Base-by-base conservation (phyloP, 2,113 vertebrate genomes). In the Propithecus coquereli region DNA sequence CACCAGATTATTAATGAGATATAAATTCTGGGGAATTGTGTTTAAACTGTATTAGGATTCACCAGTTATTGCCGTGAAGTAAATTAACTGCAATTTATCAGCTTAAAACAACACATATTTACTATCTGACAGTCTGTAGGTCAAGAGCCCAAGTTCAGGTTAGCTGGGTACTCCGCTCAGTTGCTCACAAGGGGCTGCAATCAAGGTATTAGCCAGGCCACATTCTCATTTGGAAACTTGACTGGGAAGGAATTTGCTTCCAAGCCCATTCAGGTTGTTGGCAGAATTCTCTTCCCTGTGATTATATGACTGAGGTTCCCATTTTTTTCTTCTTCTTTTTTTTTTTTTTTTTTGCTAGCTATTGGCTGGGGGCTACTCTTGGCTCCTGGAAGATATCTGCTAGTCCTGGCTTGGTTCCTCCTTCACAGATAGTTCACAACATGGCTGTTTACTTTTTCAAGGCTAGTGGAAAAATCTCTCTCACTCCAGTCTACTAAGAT, bases 261-360 rank as follows among this genome's bases (percentile, higher is more conserved):
- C 20, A 91, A 87, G 16, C 1, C 57, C 59, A n/a, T 79, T 90
- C 11, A 91, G 10, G 34, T 87, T 73, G 17, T 87, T 77, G 22
- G 47, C 30, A 61, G 40, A 76, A 84, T 81, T 66, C 3, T 61
- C 91, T 92, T 45, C 13, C 23, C 74, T 92, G 77, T 80, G 25
- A 17, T 71, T 94, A 1, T 83, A 4, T 61, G 20, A 94, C 0
- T 30, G 11, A 66, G 22, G 37, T 74, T 18, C 10, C 7, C 3
- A 1, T 3, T 4, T 25, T 17, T 27, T n/a, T 59, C 6, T 18
- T 18, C 16, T 54, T 2, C 2, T 18, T 20, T 32, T 32, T 2
- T 3, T 20, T 22, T 23, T 43, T 3, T 3, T 25, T 22, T 37
- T 43, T 37, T 45, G 25, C 9, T 37, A 37, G 12, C 13, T 95